Base-by-base conservation (phyloP, 1,140 invertebrate genomes). In the Saccostrea cuccullata region DNA sequence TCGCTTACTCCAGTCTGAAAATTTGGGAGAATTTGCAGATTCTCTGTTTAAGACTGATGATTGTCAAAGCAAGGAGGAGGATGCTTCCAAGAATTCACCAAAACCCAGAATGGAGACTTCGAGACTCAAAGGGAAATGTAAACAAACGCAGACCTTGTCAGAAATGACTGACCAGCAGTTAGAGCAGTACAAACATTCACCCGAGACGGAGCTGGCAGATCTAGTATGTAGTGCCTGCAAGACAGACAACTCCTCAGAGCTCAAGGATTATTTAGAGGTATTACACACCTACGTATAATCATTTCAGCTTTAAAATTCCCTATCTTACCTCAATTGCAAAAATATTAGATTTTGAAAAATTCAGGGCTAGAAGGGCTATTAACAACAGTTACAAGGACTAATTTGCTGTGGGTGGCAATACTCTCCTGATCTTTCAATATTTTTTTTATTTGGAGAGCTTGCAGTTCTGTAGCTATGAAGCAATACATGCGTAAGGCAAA, bases 181-280 rank as follows among this genome's bases (percentile, higher is more conserved):
- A n/a, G 58, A 64, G 58, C 17, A 64, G 23, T 91, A 91, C 64
- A 89, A 89, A 30, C 91, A 91, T 55, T 86, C 73, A 30, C 89
- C 91, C 15, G 89, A 90, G 84, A 91, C 91, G 70, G 89, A 90
- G 87, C 86, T 91, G 13, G 86, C 89, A 30, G 26, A 87, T 5
- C 85, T 87, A 58, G 89, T 91, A 47, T 89, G 89, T 56, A 20
- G n/a, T 64, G 58, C 58, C 58, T 83, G 67, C 26, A 87, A 90
- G n/a, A 82, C 23, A 12, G 84, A 88, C n/a, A 87, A 90, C 60
- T 90, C 86, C 87, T 82, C 77, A 23, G 30, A 58, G 13, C 84
- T 91, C 5, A 87, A 83, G 60, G 89, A 91, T 87, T 90, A 87
- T 86, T 67, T 91, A 30, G 86, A 89, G 89, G 91, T 91, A 90